Evolutionary conservation across 2,888 invertebrate genomes (phyloP).

Genomic region (Lepas anatifera): DNA sequence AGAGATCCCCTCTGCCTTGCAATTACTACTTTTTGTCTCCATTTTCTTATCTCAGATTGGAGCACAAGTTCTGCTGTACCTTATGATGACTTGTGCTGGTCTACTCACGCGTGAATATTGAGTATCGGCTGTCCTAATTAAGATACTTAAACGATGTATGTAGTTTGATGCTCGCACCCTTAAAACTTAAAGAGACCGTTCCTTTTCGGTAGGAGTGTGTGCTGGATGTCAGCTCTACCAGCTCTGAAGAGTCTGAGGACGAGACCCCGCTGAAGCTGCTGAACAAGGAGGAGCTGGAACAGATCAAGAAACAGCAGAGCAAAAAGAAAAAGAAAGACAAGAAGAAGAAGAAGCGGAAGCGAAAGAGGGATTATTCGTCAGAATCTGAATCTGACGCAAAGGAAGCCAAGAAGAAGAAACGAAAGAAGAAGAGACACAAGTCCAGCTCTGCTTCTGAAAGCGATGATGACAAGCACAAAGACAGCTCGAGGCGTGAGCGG

Average conservation of each 20-base stretch:
- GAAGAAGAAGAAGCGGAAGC: conserved; percentile 19
- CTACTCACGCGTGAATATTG: too few relatives aligned
- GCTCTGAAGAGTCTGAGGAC: conserved; percentile 61
- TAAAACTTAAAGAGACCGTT: too few relatives aligned
- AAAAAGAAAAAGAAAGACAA: conserved; percentile 11
- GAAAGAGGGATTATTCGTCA: not conserved
- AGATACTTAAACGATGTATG: too few relatives aligned
- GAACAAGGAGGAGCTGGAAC: conserved; percentile 19
- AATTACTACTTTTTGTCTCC: too few relatives aligned
- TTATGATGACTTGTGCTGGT: too few relatives aligned
- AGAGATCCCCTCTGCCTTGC: too few relatives aligned
- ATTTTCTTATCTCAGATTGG: too few relatives aligned
- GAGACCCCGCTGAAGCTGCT: conserved; percentile 64
- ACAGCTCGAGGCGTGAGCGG: not conserved
- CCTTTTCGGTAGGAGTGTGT: conserved; percentile 37
- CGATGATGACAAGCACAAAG: not conserved
- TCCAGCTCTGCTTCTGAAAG: not conserved
- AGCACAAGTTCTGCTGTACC: too few relatives aligned
- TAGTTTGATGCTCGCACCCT: too few relatives aligned
- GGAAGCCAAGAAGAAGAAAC: not conserved
- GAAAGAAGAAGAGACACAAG: not conserved
- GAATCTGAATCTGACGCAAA: not conserved
- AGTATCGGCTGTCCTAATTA: too few relatives aligned
- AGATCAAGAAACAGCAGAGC: conserved; percentile 15
- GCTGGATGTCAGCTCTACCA: conserved; percentile 86